These are phyloP conservation scores for Drosophila ambigua DNA, from an alignment of 1,140 invertebrate species.

Conservation along the genomic window DNA sequence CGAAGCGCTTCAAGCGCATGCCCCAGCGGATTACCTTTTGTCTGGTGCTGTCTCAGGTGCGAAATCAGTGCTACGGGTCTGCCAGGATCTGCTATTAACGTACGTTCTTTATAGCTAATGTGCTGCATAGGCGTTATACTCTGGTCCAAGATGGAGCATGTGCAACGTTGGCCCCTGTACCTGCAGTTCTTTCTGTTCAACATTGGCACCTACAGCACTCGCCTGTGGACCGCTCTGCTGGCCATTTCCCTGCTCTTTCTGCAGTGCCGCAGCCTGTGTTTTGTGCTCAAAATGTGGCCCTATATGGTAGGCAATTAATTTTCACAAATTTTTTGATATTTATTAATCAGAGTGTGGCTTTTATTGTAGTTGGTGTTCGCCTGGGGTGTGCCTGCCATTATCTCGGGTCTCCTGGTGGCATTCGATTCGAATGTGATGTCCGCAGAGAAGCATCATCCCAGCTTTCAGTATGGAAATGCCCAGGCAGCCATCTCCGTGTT, in stretches of 20 bases:
- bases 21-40: slow-evolving; percentile 93
- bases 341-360: background rate
- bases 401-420: slow-evolving; percentile 85
- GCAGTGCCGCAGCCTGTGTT: slow-evolving; percentile 91
- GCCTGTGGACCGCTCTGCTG: slow-evolving; percentile 93
- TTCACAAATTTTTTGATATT: fast-evolving
- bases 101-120: slow-evolving; percentile 84
- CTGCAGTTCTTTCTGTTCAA: slow-evolving; percentile 90
- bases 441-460: slow-evolving; percentile 88
- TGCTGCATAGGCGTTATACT: slow-evolving; percentile 88
- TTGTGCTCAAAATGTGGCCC: slow-evolving; percentile 89
- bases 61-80: slow-evolving; percentile 54
- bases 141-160: slow-evolving; percentile 86
- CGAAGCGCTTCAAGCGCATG: slow-evolving; percentile 90
- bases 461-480: slow-evolving; percentile 91
- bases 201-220: slow-evolving; percentile 90
- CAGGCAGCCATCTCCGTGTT: slow-evolving; percentile 89
- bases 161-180: slow-evolving; percentile 86
- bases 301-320: slow-evolving; percentile 66
- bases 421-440: slow-evolving; percentile 84
- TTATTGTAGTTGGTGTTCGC: slow-evolving; percentile 88
- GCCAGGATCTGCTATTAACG: background rate
- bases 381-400: slow-evolving; percentile 88
- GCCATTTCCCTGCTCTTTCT: slow-evolving; percentile 92
- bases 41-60: slow-evolving; percentile 89